These are phyloP conservation scores for Spilarctia lutea DNA, from an alignment of 2,888 invertebrate genomes.

Conservation along the genomic window DNA sequence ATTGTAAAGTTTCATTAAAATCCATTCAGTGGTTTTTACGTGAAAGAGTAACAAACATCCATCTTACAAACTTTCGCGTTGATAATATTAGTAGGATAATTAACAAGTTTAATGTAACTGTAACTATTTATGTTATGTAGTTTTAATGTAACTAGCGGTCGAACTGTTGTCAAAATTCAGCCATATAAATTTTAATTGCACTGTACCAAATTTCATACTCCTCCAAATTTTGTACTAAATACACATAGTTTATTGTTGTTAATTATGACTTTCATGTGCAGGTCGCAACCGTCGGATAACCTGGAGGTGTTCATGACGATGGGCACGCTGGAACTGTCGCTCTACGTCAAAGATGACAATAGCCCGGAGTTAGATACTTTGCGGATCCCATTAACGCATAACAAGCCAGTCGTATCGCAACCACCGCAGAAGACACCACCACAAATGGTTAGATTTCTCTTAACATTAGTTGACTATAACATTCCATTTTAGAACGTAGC, in stretches of 20 bases:
- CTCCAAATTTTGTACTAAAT: too few relatives aligned
- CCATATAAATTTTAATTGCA: too few relatives aligned
- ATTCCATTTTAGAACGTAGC: too few relatives aligned
- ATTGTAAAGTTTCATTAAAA: too few relatives aligned
- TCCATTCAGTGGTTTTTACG: too few relatives aligned
- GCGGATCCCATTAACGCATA: conserved; percentile 44
- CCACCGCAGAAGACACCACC: not conserved
- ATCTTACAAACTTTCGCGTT: too few relatives aligned
- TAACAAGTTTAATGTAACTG: not conserved
- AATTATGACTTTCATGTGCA: not conserved
- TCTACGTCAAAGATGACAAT: conserved; percentile 64
- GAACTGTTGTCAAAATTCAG: too few relatives aligned
- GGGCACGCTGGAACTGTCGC: conserved; percentile 72
- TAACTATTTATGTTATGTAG: not conserved
- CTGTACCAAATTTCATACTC: too few relatives aligned
- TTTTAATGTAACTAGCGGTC: too few relatives aligned
- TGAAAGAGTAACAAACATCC: too few relatives aligned
- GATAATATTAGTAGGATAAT: too few relatives aligned
- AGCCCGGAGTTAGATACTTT: conserved; percentile 51
- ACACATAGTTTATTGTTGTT: not conserved
- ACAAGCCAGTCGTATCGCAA: conserved; percentile 41
- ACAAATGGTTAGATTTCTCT: not conserved
- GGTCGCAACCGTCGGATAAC: conserved; percentile 47
- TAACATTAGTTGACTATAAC: not conserved
- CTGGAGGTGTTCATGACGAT: conserved; percentile 77